Percentiles rank a stretch among this genome's conserved stretches.
These are phyloP conservation scores for Ageneiosus marmoratus DNA, from an alignment of 2,113 vertebrate species.

Conservation along the genomic window DNA sequence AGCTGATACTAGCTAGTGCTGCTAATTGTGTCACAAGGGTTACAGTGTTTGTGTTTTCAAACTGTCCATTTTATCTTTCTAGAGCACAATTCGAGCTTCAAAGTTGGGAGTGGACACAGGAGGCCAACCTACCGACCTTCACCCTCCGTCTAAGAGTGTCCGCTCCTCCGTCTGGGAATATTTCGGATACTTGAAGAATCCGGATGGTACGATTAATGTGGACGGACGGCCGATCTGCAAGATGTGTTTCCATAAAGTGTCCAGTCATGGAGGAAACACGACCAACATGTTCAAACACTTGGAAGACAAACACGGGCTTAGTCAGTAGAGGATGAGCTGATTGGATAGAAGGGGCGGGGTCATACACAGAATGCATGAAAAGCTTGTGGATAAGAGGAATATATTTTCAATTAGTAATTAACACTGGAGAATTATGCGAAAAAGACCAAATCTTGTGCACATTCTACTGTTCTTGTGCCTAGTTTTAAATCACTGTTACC, in stretches of 20 bases:
- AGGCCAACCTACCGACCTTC: conserved; percentile 21
- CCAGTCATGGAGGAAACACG: conserved; percentile 44
- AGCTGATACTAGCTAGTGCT: not conserved
- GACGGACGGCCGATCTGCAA: conserved; percentile 41
- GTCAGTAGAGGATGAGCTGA: conserved; percentile 2
- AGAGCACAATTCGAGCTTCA: conserved; percentile 7
- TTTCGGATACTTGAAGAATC: conserved; percentile 36
- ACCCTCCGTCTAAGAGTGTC: conserved; percentile 35
- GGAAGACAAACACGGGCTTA: conserved; percentile 40
- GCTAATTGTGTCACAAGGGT: too few relatives aligned
- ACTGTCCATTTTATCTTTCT: not conserved
- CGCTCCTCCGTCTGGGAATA: conserved; percentile 41
- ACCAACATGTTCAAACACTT: conserved; percentile 46
- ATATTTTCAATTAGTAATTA: not conserved
- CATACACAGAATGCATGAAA: too few relatives aligned
- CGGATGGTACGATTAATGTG: conserved; percentile 25
- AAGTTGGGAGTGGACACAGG: conserved; percentile 30
- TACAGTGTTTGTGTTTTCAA: not conserved
- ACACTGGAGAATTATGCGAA: not conserved
- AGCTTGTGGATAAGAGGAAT: not conserved
- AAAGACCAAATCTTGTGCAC: not conserved
- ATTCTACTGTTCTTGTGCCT: not conserved
- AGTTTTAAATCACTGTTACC: not conserved
- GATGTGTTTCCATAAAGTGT: conserved; percentile 40
- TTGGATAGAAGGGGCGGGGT: not conserved